A percentile compares a stretch with the other conserved stretches of the same genome.
Conservation (phyloP, 2,797 vertebrate species). For the Vultur gryphus region DNA sequence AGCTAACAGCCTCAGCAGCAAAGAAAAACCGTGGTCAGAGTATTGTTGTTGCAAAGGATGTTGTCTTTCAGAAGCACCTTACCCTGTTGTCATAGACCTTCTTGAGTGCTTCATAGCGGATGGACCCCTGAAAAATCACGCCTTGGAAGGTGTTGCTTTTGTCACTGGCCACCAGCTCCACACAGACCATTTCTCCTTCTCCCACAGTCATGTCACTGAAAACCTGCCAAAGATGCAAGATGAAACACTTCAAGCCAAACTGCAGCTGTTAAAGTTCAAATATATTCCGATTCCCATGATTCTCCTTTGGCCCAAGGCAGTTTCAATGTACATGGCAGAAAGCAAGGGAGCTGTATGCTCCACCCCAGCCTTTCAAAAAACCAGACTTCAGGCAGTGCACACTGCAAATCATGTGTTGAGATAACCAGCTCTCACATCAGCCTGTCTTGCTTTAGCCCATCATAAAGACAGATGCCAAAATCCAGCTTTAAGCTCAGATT, state of each 20-base stretch:
- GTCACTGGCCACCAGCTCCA: conserved; percentile 96
- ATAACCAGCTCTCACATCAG: background rate
- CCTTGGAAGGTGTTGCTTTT: conserved; percentile 95
- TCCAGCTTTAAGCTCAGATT: background rate
- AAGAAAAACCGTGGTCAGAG: background rate
- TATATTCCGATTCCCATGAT: background rate
- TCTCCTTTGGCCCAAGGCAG: background rate
- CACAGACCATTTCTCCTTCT: conserved; percentile 98
- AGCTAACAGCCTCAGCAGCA: background rate
- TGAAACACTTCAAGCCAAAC: background rate
- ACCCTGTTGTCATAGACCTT: conserved; percentile 99
- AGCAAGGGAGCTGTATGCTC: background rate
- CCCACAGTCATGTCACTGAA: conserved; percentile 97
- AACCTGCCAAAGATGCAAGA: conserved; percentile 75
- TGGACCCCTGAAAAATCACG: conserved; percentile 98
- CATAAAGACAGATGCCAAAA: background rate
- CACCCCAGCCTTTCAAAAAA: background rate
- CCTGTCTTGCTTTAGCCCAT: background rate
- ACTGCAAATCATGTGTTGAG: background rate
- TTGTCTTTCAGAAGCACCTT: conserved; percentile 33
- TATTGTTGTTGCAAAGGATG: background rate
- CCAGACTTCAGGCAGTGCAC: background rate
- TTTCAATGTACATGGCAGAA: background rate
- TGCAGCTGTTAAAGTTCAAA: background rate
- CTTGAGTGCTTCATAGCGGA: conserved; percentile 96